Conservation (phyloP, 2,888 invertebrate species). For the Lycaena phlaeas region DNA sequence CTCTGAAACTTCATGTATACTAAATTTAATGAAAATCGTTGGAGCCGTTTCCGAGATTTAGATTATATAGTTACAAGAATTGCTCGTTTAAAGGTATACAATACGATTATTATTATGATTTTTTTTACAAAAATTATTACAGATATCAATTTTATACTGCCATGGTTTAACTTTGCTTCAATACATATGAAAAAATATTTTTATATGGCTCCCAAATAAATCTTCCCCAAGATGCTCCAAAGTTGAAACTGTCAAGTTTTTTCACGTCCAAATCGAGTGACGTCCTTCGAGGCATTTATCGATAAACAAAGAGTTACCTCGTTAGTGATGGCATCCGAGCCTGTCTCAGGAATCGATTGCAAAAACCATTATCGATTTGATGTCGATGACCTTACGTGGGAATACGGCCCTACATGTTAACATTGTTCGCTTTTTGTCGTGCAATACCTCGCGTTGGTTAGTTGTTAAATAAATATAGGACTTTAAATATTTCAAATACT, state of each 20-base stretch:
- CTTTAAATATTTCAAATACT: neutral
- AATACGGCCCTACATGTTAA: constrained; percentile 43
- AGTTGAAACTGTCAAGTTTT: constrained; percentile 13
- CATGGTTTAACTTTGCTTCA: no score
- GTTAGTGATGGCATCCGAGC: constrained; percentile 40
- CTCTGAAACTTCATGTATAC: no score
- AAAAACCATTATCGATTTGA: constrained; percentile 42
- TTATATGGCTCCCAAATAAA: no score
- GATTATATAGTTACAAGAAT: no score
- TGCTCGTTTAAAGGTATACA: no score
- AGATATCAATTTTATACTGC: no score
- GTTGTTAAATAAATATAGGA: constrained; percentile 13
- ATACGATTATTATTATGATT: no score
- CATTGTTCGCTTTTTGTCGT: constrained; percentile 39
- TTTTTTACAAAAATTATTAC: no score
- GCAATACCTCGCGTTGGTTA: constrained; percentile 20
- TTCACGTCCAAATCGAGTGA: constrained; percentile 17
- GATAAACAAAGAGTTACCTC: constrained; percentile 29
- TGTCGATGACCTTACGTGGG: constrained; percentile 66
- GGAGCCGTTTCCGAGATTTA: no score
- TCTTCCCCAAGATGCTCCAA: neutral
- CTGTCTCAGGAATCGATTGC: constrained; percentile 43
- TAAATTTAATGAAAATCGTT: no score
- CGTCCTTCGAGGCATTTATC: constrained; percentile 26
- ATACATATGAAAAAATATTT: no score